Conservation (phyloP, 37 sponge, comb jelly and placozoan genomes). For the Corticium candelabrum region DNA sequence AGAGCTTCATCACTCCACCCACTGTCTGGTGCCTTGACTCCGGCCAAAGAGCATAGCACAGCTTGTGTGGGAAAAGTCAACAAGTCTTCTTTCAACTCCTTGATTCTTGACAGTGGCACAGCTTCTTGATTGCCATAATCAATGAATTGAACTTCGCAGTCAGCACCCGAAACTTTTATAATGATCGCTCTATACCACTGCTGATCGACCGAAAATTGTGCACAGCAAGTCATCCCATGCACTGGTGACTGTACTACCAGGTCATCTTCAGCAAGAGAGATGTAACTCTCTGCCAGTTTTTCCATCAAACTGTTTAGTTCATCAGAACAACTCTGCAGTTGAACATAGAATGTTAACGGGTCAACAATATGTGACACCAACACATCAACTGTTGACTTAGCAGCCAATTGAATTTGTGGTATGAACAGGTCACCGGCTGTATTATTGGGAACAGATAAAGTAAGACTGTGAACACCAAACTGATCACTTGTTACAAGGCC, state of each 20-base stretch:
- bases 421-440: no score
- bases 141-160: not conserved
- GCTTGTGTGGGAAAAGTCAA: constrained; percentile 44
- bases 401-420: no score
- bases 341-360: no score
- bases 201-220: not conserved
- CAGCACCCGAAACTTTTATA: not conserved
- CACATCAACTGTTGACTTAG: no score
- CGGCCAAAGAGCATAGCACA: constrained; percentile 39
- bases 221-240: not conserved
- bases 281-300: not conserved
- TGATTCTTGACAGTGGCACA: not conserved
- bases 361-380: no score
- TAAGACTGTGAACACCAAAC: no score
- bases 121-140: not conserved
- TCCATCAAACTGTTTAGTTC: not conserved
- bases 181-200: not conserved
- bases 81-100: not conserved
- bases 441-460: no score
- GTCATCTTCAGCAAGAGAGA: not conserved
- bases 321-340: no score
- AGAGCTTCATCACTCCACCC: not conserved
- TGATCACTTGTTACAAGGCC: no score
- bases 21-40: constrained; percentile 3
- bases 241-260: not conserved